phyloP scores from a whole-genome alignment of 2,888 invertebrate genomes.

The Synanthedon myopaeformis region DNA sequence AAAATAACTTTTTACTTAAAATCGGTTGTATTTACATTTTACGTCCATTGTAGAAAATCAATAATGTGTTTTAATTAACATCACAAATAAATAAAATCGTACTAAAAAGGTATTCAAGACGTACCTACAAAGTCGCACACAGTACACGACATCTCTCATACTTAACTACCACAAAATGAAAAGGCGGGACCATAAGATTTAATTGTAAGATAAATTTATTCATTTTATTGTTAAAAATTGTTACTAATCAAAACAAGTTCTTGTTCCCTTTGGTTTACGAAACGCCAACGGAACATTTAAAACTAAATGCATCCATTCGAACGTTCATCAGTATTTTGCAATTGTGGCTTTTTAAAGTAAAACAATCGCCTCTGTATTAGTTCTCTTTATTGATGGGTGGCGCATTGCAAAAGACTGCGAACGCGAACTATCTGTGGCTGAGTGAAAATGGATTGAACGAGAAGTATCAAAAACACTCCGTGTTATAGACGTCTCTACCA shows the following conservation, averaged over 20 bases:
- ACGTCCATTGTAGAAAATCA: conserved; percentile 70
- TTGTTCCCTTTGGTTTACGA: conserved; percentile 50
- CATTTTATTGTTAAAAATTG: conserved; percentile 45
- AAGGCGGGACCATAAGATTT: conserved; percentile 59
- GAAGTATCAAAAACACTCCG: conserved; percentile 40
- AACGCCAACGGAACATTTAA: conserved; percentile 37
- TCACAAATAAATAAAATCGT: conserved; percentile 71
- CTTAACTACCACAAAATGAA: conserved; percentile 50
- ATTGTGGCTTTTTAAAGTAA: conserved; percentile 3
- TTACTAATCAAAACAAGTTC: conserved; percentile 30
- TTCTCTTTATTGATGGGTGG: conserved; percentile 10
- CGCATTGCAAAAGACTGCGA: conserved; percentile 34
- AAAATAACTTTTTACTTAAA: conserved; percentile 70
- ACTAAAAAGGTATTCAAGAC: conserved; percentile 61
- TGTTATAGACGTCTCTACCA: conserved; percentile 22
- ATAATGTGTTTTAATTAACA: conserved; percentile 52
- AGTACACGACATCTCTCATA: conserved; percentile 59
- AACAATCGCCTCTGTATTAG: not conserved
- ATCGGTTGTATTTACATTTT: conserved; percentile 71
- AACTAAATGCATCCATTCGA: conserved; percentile 41
- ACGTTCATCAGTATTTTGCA: conserved; percentile 25
- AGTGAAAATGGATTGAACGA: conserved; percentile 40
- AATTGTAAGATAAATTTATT: conserved; percentile 41
- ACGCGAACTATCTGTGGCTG: conserved; percentile 17
- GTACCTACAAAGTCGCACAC: conserved; percentile 56